These are phyloP conservation scores for Tinea semifulvella DNA, from an alignment of 2,888 invertebrate species.

Conservation along the genomic window DNA sequence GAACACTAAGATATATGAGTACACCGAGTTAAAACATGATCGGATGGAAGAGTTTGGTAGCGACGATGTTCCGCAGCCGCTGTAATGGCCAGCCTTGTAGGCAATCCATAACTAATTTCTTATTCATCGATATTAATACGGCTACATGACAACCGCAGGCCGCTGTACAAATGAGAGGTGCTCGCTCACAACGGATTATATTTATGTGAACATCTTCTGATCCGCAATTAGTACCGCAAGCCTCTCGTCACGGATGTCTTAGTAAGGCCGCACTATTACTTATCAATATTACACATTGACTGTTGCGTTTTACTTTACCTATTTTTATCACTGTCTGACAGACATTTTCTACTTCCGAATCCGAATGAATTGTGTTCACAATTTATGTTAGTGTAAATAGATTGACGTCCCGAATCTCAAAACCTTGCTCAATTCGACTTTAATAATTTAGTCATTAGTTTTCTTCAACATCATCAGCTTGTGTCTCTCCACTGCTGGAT, in stretches of 20 bases:
- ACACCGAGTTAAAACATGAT: slow-evolving; percentile 2
- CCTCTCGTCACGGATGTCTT: slow-evolving; percentile 21
- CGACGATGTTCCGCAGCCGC: slow-evolving; percentile 8
- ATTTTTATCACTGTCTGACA: too few species aligned
- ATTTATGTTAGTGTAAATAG: too few species aligned
- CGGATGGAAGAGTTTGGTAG: neutral
- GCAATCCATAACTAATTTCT: slow-evolving; percentile 64
- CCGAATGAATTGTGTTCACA: too few species aligned
- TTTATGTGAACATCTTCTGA: slow-evolving; percentile 59
- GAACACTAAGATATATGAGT: neutral
- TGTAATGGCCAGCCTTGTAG: slow-evolving; percentile 58
- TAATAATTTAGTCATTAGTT: too few species aligned
- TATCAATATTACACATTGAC: slow-evolving; percentile 5
- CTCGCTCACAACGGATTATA: slow-evolving; percentile 52
- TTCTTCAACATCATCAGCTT: too few species aligned
- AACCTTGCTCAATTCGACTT: too few species aligned
- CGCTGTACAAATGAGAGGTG: slow-evolving; percentile 57
- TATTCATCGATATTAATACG: slow-evolving; percentile 65
- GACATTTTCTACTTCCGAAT: too few species aligned
- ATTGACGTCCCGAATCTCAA: too few species aligned
- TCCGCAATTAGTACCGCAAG: slow-evolving; percentile 53
- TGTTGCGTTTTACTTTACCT: too few species aligned
- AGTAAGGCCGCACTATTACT: neutral
- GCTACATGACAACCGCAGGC: slow-evolving; percentile 59
- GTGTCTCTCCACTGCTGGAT: too few species aligned